Conservation (phyloP, 2,888 invertebrate species). For the Arctia plantaginis region DNA sequence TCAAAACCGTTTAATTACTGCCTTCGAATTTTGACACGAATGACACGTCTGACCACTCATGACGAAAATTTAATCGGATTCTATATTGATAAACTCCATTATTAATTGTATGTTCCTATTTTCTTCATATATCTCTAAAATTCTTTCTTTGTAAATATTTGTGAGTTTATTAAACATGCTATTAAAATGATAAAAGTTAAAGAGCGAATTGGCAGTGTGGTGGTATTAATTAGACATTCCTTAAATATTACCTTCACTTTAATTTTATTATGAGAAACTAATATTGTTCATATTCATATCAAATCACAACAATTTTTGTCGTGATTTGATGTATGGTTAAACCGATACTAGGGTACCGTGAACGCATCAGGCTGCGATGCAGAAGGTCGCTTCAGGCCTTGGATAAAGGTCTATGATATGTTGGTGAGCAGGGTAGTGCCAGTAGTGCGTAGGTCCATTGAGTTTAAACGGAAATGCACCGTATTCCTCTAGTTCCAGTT, state of each 20-base stretch:
- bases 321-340: not conserved
- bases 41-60: not conserved
- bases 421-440: too few relatives aligned
- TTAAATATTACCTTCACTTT: not conserved
- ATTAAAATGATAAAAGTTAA: not conserved
- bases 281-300: not conserved
- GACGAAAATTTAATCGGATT: constrained; percentile 19
- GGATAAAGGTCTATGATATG: too few relatives aligned
- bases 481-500: too few relatives aligned
- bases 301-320: not conserved
- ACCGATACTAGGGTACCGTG: not conserved
- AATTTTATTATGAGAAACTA: not conserved
- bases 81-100: constrained; percentile 8
- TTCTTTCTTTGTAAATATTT: not conserved
- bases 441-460: too few relatives aligned
- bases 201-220: not conserved
- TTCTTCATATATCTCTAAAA: not conserved
- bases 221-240: not conserved
- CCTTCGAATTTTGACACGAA: not conserved
- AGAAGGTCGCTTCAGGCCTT: too few relatives aligned
- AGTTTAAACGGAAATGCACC: too few relatives aligned
- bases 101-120: not conserved
- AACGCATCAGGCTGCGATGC: too few relatives aligned
- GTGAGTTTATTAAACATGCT: not conserved
- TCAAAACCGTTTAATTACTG: constrained; percentile 9